These are phyloP conservation scores for Ptychadena robeensis DNA, from an alignment of 2,797 vertebrate species.

Conservation along the genomic window DNA sequence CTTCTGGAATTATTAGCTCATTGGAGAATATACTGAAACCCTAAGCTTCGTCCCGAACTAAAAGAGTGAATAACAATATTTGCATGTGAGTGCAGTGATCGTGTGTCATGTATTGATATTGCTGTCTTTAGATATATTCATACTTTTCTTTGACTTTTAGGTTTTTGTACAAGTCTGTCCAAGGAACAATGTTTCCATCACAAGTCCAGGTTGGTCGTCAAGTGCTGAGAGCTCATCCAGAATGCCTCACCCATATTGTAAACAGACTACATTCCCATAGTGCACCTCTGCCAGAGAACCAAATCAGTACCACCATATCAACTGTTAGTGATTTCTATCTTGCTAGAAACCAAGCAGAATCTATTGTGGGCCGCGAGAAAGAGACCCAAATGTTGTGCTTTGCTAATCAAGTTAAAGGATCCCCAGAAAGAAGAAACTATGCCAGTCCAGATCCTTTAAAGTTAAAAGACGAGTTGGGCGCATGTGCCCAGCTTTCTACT, in stretches of 20 bases:
- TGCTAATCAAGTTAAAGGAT: slow-evolving; percentile 58
- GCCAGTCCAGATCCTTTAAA: slow-evolving; percentile 56
- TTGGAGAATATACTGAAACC: too few relatives aligned
- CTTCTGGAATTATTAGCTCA: too few relatives aligned
- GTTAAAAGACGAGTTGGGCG: slow-evolving; percentile 54
- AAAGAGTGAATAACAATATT: not conserved
- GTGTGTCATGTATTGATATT: not conserved
- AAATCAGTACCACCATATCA: slow-evolving; percentile 27
- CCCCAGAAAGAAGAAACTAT: slow-evolving; percentile 32
- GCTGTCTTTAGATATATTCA: not conserved
- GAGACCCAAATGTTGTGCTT: slow-evolving; percentile 50
- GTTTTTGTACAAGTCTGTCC: slow-evolving; percentile 90
- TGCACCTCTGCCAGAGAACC: slow-evolving; percentile 50
- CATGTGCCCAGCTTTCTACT: slow-evolving; percentile 33
- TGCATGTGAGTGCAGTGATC: not conserved
- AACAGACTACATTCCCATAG: slow-evolving; percentile 71
- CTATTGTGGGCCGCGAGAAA: slow-evolving; percentile 47
- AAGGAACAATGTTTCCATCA: slow-evolving; percentile 88
- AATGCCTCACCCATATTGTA: slow-evolving; percentile 74
- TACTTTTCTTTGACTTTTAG: slow-evolving; percentile 70
- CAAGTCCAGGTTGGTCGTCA: slow-evolving; percentile 87
- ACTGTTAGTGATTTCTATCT: not conserved
- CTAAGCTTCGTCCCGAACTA: too few relatives aligned
- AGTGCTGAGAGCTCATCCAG: slow-evolving; percentile 76
- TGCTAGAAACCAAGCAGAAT: slow-evolving; percentile 57